Conservation (phyloP, 2,888 invertebrate species). For the Latrodectus elegans region DNA sequence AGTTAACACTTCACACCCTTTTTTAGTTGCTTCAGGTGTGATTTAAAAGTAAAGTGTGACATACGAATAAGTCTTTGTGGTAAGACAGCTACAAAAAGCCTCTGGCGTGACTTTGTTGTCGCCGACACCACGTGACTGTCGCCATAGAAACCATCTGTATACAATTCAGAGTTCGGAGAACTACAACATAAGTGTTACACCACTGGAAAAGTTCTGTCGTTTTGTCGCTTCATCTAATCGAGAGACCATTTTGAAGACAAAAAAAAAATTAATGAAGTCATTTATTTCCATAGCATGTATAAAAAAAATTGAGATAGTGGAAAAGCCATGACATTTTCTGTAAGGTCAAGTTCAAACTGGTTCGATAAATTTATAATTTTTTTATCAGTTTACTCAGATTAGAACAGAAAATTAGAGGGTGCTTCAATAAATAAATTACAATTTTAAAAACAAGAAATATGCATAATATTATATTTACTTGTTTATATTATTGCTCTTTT, state of each 20-base stretch:
- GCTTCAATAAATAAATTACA: no score
- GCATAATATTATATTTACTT: no score
- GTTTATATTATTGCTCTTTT: no score
- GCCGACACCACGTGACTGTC: slow-evolving; percentile 59
- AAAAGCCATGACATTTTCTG: background rate
- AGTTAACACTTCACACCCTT: background rate
- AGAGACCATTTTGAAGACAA: background rate
- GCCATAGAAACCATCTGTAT: slow-evolving; percentile 55
- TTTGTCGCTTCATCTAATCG: slow-evolving; percentile 13
- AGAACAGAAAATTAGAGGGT: no score
- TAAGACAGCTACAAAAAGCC: slow-evolving; percentile 45
- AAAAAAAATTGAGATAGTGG: background rate
- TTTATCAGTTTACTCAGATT: background rate
- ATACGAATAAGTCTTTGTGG: slow-evolving; percentile 6
- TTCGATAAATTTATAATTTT: background rate
- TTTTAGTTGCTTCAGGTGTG: slow-evolving; percentile 12
- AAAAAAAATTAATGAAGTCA: slow-evolving; percentile 2
- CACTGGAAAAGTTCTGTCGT: slow-evolving; percentile 37
- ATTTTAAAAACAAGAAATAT: no score
- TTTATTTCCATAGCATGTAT: background rate
- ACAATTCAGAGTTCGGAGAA: slow-evolving; percentile 62
- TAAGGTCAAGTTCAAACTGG: background rate
- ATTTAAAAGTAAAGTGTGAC: background rate
- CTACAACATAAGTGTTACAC: slow-evolving; percentile 27
- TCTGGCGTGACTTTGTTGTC: slow-evolving; percentile 61